Base-by-base conservation (phyloP, 2,113 vertebrate genomes). In the Chloropsis hardwickii region DNA sequence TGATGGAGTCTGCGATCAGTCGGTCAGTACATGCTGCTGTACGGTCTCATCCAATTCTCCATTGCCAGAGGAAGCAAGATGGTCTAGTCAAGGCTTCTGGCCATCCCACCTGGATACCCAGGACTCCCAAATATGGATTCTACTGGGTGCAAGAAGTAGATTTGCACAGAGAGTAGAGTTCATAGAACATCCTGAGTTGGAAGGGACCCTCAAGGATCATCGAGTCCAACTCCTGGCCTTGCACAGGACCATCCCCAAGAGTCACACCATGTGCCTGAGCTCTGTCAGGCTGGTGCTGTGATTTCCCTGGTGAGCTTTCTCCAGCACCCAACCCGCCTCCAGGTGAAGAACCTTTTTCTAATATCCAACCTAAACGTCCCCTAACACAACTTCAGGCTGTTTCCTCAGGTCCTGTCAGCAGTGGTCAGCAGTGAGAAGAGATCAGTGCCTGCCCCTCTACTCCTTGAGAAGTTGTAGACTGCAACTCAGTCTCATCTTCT, bases 1-100 rank as follows among this genome's bases (percentile, higher is more conserved):
- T 78, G 54, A 11, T 45, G 73, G 47, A 78, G 8, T 45, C 47
- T 1, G 0, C 0, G 0, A 20, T 45, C 45, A 48, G 9, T 9
- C 73, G 40, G 19, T 40, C 50, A n/a, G n/a, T n/a, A 39, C 5
- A 4, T n/a, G 39, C 40, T 61, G 47, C 47, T n/a, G n/a, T 61
- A 39, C 33, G 37, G 22, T 51, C 62, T 60, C 39, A 53, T 61
- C 18, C 33, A 53, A 11, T 69, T 53, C 28, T 61, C 44, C 37
- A 67, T 12, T 77, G 45, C n/a, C 28, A 53, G 39, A n/a, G 39
- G 64, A 45, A 45, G 54, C 33, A 69, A 70, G 39, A 20, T 54
- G 47, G 22, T n/a, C 54, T 19, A 28, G 54, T 60, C 28, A 61
- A 69, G 28, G 28, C 40, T 70, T 60, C 47, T 70, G 64, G 23